Base-by-base conservation (phyloP, 2,113 vertebrate genomes). In the Atractosteus spatula region DNA sequence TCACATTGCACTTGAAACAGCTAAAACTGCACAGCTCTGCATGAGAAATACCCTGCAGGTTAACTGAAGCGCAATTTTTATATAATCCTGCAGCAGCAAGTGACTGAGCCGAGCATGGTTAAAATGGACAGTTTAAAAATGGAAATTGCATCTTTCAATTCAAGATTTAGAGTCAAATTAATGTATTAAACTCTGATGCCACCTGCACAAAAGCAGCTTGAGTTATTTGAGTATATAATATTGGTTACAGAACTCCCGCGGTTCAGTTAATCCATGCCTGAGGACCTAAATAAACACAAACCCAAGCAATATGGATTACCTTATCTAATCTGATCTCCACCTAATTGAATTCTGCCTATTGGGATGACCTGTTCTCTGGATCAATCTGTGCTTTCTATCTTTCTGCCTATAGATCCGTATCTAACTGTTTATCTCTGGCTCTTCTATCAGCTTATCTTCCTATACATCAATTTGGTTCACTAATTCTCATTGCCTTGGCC, bases 271-370 rank as follows among this genome's bases (percentile, higher is more conserved):
- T 73, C 71, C 71, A 47, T 2, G 61, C 41, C 45, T 12, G 43
- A 17, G 64, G 57, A 70, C 74, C 7, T 67, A 68, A 44, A 51
- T 17, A 80, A 82, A 81, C 67, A 76, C 17, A 71, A 69, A 74
- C 14, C 57, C 44, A 16, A 69, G 51, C 42, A 68, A 61, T 77
- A 71, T 68, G 54, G 68, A 73, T 83, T 75, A 62, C 10, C 76
- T 7, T 68, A 61, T 76, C 71, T 67, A 57, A 76, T 72, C 64
- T 47, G 63, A 71, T 67, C 47, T 64, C 71, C 51, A 68, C 57
- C 64, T 72, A 74, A 80, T 74, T 76, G 67, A 79, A 80, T 81
- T 59, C 62, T 66, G 61, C 63, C 71, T 72, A 43, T 47, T 77
- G 76, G 44, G 51, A 43, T 65, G 68, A 16, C 70, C 70, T 69